phyloP scores from a whole-genome alignment of 2,113 vertebrate genomes.

The Cromileptes altivelis region DNA sequence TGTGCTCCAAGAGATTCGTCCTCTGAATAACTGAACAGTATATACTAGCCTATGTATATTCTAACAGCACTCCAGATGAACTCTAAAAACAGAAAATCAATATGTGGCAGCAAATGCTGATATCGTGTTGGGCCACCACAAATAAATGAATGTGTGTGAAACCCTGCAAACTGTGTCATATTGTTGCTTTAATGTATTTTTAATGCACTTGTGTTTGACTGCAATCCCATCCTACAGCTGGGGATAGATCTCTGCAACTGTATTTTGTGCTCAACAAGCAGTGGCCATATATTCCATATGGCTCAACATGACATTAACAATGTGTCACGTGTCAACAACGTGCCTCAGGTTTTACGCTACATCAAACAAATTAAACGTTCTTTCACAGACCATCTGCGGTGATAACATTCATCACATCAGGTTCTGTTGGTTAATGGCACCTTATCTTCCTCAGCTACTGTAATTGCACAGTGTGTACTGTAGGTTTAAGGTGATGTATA shows the following conservation, averaged over 20 bases:
- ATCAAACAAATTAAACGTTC: conserved; percentile 31
- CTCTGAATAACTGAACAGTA: too few relatives aligned
- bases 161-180: not conserved
- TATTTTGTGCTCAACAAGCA: conserved; percentile 12
- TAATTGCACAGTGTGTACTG: not conserved
- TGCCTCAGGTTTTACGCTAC: conserved; percentile 13
- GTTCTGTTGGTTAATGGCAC: conserved; percentile 24
- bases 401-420: conserved; percentile 20
- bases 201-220: not conserved
- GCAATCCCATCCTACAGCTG: not conserved
- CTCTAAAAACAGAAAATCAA: too few relatives aligned
- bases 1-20: too few relatives aligned
- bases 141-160: not conserved
- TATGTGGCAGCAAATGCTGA: too few relatives aligned
- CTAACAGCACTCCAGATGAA: too few relatives aligned
- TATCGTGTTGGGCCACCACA: too few relatives aligned
- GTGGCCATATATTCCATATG: conserved; percentile 6
- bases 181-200: not conserved
- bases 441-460: conserved; percentile 25
- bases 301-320: not conserved
- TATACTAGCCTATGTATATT: too few relatives aligned
- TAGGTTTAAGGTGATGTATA: conserved; percentile 31
- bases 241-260: not conserved
- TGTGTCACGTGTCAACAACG: conserved; percentile 8
- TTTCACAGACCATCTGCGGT: conserved; percentile 4